Percentiles rank a stretch among this genome's conserved stretches.
phyloP scores from a whole-genome alignment of 2,888 invertebrate genomes.

The Rhagophthalmus giganteus region DNA sequence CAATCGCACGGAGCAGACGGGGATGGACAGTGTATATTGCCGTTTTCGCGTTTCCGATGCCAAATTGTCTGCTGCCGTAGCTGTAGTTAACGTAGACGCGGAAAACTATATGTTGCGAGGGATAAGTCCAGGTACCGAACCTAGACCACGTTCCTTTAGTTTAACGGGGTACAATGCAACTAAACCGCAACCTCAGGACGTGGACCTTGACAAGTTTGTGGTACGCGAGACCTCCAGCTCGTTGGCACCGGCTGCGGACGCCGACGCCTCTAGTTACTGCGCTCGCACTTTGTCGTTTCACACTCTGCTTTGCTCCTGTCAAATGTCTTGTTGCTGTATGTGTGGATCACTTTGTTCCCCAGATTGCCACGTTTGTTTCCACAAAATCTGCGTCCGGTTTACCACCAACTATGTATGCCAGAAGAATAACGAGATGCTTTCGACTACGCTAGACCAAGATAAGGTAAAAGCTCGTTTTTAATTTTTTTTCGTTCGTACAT shows the following conservation, averaged over 20 bases:
- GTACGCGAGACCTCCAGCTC: constrained; percentile 51
- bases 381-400: constrained; percentile 60
- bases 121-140: constrained; percentile 45
- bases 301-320: constrained; percentile 55
- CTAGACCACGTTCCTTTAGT: constrained; percentile 39
- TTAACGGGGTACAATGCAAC: constrained; percentile 33
- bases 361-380: constrained; percentile 69
- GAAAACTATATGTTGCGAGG: constrained; percentile 60
- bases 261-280: constrained; percentile 46
- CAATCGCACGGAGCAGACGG: constrained; percentile 33
- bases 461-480: constrained; percentile 52
- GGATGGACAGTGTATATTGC: constrained; percentile 39
- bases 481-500: background rate
- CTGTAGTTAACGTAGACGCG: constrained; percentile 56
- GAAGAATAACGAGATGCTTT: constrained; percentile 50
- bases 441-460: constrained; percentile 53
- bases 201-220: constrained; percentile 50
- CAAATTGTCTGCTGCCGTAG: constrained; percentile 40
- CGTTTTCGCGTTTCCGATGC: constrained; percentile 34
- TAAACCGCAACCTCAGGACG: constrained; percentile 32
- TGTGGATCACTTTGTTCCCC: constrained; percentile 63
- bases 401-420: constrained; percentile 53
- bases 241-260: constrained; percentile 38
- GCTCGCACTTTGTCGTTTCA: constrained; percentile 57
- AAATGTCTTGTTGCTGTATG: constrained; percentile 63